Percentiles rank a stretch among this genome's conserved stretches.
Conservation (phyloP, 2,113 vertebrate species). For the Parus major region DNA sequence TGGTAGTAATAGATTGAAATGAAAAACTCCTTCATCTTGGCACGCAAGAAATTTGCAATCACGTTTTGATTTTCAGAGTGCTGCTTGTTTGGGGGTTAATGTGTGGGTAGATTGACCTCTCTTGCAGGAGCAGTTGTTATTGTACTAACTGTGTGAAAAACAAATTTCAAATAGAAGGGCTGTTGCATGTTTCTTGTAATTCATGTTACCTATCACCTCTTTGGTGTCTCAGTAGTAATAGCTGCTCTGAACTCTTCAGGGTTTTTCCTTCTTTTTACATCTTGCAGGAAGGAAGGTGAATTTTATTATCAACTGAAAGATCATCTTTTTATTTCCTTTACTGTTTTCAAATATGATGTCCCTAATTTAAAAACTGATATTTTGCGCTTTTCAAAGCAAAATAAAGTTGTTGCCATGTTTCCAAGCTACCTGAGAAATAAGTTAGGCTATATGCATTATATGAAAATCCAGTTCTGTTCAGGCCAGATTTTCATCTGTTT, state of each 20-base stretch:
- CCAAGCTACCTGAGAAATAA: not conserved
- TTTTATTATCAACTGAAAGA: constrained; percentile 29
- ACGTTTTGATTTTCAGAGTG: constrained; percentile 74
- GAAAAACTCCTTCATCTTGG: constrained; percentile 66
- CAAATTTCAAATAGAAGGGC: constrained; percentile 71
- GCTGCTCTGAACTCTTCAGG: not conserved
- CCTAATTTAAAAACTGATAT: constrained; percentile 10
- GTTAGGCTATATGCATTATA: accelerated
- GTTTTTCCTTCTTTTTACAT: not conserved
- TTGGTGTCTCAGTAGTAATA: constrained; percentile 47
- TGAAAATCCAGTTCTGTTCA: not conserved
- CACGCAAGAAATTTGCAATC: constrained; percentile 68
- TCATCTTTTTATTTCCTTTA: constrained; percentile 19
- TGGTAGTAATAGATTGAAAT: constrained; percentile 55
- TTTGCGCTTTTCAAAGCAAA: constrained; percentile 27
- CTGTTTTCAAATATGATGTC: not conserved
- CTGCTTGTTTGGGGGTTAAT: constrained; percentile 72
- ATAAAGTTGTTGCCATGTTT: not conserved
- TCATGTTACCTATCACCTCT: constrained; percentile 58
- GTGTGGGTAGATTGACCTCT: constrained; percentile 68
- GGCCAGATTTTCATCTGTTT: not conserved
- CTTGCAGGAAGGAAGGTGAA: not conserved
- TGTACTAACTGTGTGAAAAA: constrained; percentile 75
- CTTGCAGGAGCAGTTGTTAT: constrained; percentile 67
- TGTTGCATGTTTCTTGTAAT: constrained; percentile 66